phyloP scores from a whole-genome alignment of 2,888 invertebrate genomes.

The Acanthosoma haemorrhoidale region DNA sequence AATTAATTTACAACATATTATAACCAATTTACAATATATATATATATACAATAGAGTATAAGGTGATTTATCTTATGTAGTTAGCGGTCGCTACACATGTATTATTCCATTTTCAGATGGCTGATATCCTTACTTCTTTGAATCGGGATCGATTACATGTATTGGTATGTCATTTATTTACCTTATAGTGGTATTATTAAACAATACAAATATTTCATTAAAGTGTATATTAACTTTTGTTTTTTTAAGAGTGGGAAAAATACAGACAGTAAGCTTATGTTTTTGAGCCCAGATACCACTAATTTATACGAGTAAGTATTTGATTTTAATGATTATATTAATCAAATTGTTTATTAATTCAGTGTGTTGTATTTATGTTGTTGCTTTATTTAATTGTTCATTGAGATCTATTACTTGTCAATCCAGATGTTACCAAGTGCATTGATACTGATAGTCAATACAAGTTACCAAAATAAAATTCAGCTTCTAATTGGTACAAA shows the following conservation, averaged over 20 bases:
- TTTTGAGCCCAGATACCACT: conserved; percentile 4
- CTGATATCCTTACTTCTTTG: neutral
- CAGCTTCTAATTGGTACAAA: too few relatives aligned
- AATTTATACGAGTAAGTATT: conserved; percentile 9
- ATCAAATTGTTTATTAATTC: neutral
- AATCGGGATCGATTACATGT: neutral
- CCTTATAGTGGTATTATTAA: neutral
- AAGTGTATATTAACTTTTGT: neutral
- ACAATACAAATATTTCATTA: neutral
- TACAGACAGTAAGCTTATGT: conserved; percentile 21
- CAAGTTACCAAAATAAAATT: too few relatives aligned
- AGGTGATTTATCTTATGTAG: too few relatives aligned
- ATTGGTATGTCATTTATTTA: conserved; percentile 2
- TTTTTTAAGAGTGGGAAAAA: conserved; percentile 26
- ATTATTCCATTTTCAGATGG: conserved; percentile 8
- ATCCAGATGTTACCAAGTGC: too few relatives aligned
- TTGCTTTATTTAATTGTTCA: too few relatives aligned
- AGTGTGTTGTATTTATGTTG: neutral
- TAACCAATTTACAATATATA: too few relatives aligned
- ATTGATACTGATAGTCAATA: too few relatives aligned
- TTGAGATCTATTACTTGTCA: too few relatives aligned
- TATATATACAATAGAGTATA: too few relatives aligned
- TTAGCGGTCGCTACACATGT: too few relatives aligned
- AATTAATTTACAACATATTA: too few relatives aligned
- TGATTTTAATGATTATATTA: neutral